phyloP scores from a whole-genome alignment of 1,140 invertebrate species.

The Caenorhabditis inopinata region DNA sequence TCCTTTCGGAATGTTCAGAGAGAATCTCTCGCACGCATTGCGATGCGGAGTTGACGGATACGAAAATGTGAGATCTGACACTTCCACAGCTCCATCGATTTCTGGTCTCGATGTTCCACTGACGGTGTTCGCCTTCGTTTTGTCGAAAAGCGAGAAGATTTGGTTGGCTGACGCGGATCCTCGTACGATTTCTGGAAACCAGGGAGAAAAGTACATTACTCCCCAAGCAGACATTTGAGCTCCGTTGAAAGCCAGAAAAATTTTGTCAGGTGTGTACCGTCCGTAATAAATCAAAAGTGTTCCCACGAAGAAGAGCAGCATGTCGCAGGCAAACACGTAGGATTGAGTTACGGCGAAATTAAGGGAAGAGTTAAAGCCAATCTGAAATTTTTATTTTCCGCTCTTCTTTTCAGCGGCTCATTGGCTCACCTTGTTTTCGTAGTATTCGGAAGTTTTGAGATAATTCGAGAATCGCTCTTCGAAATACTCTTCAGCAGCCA shows the following conservation, averaged over 20 bases:
- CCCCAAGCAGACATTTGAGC: constrained; percentile 31
- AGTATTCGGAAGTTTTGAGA: background rate
- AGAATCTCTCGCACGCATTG: constrained; percentile 74
- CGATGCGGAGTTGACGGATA: constrained; percentile 67
- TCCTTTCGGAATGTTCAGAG: constrained; percentile 76
- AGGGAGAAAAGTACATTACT: constrained; percentile 44
- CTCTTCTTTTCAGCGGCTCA: background rate
- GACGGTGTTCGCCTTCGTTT: constrained; percentile 40
- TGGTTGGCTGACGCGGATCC: constrained; percentile 62
- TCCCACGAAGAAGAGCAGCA: constrained; percentile 13
- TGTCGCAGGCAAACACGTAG: constrained; percentile 37
- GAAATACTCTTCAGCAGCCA: constrained; percentile 41
- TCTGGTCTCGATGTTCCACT: constrained; percentile 51
- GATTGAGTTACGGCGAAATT: constrained; percentile 33
- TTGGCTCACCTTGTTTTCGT: background rate
- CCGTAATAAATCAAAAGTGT: constrained; percentile 36
- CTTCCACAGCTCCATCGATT: constrained; percentile 57
- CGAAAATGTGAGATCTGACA: constrained; percentile 65
- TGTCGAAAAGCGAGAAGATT: constrained; percentile 63
- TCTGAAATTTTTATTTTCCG: background rate
- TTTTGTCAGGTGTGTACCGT: background rate
- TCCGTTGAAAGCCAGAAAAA: constrained; percentile 37
- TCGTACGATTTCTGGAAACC: constrained; percentile 66
- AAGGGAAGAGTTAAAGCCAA: background rate
- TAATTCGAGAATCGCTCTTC: background rate